Evolutionary conservation across 2,888 invertebrate species (phyloP).

Genomic region (Eumerus sabulonum): DNA sequence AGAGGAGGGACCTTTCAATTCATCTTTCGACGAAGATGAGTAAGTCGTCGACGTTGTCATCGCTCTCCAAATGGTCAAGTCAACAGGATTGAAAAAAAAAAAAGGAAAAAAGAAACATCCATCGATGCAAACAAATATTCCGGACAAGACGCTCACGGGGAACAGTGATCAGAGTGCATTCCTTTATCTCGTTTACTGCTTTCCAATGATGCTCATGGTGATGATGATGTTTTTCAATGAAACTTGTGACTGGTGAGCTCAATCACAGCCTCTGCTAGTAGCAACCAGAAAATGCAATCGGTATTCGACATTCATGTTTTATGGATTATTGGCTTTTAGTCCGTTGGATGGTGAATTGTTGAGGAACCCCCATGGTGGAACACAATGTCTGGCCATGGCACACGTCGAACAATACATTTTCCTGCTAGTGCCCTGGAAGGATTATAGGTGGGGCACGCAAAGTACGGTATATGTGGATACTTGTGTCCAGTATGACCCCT

Average conservation of each 20-base stretch:
- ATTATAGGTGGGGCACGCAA: conserved; percentile 3
- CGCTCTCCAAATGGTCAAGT: conserved; percentile 59
- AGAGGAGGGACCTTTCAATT: conserved; percentile 48
- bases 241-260: conserved; percentile 9
- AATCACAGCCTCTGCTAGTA: conserved; percentile 31
- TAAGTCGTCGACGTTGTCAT: conserved; percentile 43
- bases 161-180: conserved; percentile 39
- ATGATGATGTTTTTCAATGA: conserved; percentile 1
- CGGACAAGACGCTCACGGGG: conserved; percentile 10
- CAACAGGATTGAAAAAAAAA: conserved; percentile 59
- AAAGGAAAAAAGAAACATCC: no score
- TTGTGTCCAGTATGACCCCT: conserved; percentile 31
- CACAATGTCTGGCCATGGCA: conserved; percentile 46
- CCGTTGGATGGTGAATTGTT: conserved; percentile 3
- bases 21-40: conserved; percentile 54
- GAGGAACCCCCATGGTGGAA: conserved; percentile 34
- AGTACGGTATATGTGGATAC: background rate
- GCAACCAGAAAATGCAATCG: conserved; percentile 59
- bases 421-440: background rate
- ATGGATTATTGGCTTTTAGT: conserved; percentile 62
- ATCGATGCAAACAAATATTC: conserved; percentile 58
- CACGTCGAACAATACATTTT: conserved; percentile 42
- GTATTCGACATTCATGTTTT: conserved; percentile 59
- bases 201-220: conserved; percentile 29
- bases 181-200: conserved; percentile 16